A percentile compares a stretch with the other conserved stretches of the same genome.
phyloP scores from a whole-genome alignment of 2,113 vertebrate species.

The Aegithalos caudatus region DNA sequence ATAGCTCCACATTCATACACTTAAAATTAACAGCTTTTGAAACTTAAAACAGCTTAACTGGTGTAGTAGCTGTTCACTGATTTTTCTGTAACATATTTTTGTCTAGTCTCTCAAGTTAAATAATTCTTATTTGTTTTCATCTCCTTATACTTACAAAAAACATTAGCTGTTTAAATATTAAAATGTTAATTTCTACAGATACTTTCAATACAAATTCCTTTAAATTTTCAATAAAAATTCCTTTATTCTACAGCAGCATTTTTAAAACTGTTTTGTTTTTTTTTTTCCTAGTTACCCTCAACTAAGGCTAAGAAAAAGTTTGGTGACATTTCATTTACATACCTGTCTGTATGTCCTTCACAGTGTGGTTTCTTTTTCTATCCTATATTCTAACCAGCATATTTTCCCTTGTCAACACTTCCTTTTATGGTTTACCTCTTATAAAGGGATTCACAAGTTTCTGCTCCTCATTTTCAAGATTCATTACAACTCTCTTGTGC shows the following conservation, averaged over 20 bases:
- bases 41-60: slow-evolving; percentile 23
- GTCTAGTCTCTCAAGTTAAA: not conserved
- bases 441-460: not conserved
- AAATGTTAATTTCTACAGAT: not conserved
- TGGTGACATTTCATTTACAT: not conserved
- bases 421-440: not conserved
- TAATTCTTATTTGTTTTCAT: not conserved
- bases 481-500: not conserved
- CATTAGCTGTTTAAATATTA: not conserved
- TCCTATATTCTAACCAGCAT: not conserved
- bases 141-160: not conserved
- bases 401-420: not conserved
- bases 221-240: too few species aligned
- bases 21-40: slow-evolving; percentile 47
- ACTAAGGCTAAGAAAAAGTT: not conserved
- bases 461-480: not conserved
- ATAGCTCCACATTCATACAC: slow-evolving; percentile 27
- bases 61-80: not conserved
- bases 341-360: not conserved
- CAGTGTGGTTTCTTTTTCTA: not conserved
- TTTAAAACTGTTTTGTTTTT: not conserved
- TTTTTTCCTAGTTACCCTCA: not conserved
- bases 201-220: not conserved
- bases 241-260: not conserved
- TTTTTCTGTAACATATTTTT: not conserved